Evolutionary conservation across 2,888 invertebrate genomes (phyloP).

Genomic region (Platerodrilus igneus): DNA sequence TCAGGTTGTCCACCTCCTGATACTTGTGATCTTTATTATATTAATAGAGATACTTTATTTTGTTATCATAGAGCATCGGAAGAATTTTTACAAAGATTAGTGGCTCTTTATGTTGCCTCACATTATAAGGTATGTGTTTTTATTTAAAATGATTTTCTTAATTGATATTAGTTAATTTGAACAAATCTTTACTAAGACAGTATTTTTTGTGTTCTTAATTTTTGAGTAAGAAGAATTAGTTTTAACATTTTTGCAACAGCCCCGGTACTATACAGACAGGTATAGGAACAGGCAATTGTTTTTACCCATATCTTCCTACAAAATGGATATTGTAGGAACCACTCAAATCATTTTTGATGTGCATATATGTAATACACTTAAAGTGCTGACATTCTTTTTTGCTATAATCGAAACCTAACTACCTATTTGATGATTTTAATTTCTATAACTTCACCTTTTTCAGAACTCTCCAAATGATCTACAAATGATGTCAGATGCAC

Average conservation of each 20-base stretch:
- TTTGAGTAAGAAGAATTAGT: neutral
- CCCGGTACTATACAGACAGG: no score
- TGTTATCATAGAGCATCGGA: conserved; percentile 94
- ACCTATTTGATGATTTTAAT: neutral
- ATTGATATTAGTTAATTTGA: no score
- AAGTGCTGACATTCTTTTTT: no score
- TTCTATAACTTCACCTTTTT: conserved; percentile 27
- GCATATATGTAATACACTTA: no score
- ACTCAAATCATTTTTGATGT: no score
- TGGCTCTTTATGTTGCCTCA: conserved; percentile 92
- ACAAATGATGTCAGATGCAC: conserved; percentile 97
- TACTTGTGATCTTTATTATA: conserved; percentile 82
- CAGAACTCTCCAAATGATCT: conserved; percentile 97
- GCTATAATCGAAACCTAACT: neutral
- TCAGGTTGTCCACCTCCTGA: conserved; percentile 87
- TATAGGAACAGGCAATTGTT: no score
- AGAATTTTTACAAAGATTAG: conserved; percentile 84
- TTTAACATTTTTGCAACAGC: no score
- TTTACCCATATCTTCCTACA: no score
- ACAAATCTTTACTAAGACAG: no score
- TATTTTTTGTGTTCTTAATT: conserved; percentile 4
- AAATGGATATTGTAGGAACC: no score
- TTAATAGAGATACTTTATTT: conserved; percentile 90
- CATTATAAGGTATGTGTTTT: conserved; percentile 79
- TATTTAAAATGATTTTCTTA: neutral